Base-by-base conservation (phyloP, 2,797 vertebrate species). In the Cetoscarus ocellatus region DNA sequence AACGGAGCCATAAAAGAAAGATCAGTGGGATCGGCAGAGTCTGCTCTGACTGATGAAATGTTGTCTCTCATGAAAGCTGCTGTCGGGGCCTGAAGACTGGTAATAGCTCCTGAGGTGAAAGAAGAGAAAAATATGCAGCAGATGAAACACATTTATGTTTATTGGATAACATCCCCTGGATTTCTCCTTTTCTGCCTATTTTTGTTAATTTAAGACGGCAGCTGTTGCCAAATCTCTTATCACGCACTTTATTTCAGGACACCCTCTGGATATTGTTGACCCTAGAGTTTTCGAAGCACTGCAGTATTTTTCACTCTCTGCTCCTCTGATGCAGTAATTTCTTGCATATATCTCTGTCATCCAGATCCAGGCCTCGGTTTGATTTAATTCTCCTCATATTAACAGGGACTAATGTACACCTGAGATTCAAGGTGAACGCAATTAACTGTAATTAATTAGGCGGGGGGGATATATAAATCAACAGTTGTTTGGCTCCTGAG, bases 211-310 rank as follows among this genome's bases (percentile, higher is more conserved):
- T 63, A 70, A 69, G 67, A 49, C 13, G 58, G 63, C 67, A 64
- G 71, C 43, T 49, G 35, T 59, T 78, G 70, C 63, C 72, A 70
- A 58, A 55, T 53, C 38, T 79, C 61, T 51, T 39, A 61, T 77
- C 48, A 8, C 39, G 34, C 51, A 19, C 59, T 67, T 43, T 70
- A 58, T 82, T 74, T 57, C 12, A 75, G 64, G 49, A 62, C 52
- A 63, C 43, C 70, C 79, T 62, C 61, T 74, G 70, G 79, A 80
- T 71, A 75, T 58, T 79, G 70, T 80, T 73, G 67, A 88, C 82
- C 67, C 56, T 19, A n/a, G 47, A 58, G 42, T 70, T 79, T 73
- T 70, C 50, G 36, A 67, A 67, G 55, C 66, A 34, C 55, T 66
- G 57, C 75, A 61, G 49, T 63, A 42, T 42, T 64, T 79, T 79